phyloP scores from a whole-genome alignment of 2,113 vertebrate genomes.

The Emydocephalus ijimae region DNA sequence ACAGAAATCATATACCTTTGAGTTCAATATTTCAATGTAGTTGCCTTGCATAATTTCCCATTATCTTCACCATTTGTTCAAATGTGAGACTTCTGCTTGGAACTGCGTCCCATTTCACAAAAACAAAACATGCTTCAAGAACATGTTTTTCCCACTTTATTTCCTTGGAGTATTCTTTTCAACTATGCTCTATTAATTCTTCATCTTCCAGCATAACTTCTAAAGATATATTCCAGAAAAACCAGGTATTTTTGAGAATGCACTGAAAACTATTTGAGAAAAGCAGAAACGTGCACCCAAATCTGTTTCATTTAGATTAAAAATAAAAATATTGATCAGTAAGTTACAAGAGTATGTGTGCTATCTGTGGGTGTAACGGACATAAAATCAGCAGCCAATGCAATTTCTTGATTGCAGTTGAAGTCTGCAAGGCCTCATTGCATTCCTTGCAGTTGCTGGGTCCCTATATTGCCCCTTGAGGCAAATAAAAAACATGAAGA shows the following conservation, averaged over 20 bases:
- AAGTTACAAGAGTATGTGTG: background rate
- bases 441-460: background rate
- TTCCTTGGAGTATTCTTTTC: background rate
- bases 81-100: background rate
- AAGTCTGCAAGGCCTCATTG: background rate
- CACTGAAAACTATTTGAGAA: background rate
- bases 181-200: background rate
- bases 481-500: conserved; percentile 4
- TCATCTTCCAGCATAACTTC: background rate
- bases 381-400: conserved; percentile 10
- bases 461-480: background rate
- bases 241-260: background rate
- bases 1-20: background rate
- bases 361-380: background rate
- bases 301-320: background rate
- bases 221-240: background rate
- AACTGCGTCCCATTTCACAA: background rate
- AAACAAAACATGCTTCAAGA: background rate
- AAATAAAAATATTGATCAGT: conserved; percentile 3
- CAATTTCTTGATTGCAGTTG: background rate
- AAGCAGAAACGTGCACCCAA: background rate
- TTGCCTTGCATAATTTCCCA: background rate
- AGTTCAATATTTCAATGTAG: background rate
- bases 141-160: too few relatives aligned
- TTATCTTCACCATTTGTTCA: background rate